Percentiles rank a stretch among this genome's conserved stretches.
phyloP scores from a whole-genome alignment of 2,888 invertebrate species.

The Ophonus ardosiacus region DNA sequence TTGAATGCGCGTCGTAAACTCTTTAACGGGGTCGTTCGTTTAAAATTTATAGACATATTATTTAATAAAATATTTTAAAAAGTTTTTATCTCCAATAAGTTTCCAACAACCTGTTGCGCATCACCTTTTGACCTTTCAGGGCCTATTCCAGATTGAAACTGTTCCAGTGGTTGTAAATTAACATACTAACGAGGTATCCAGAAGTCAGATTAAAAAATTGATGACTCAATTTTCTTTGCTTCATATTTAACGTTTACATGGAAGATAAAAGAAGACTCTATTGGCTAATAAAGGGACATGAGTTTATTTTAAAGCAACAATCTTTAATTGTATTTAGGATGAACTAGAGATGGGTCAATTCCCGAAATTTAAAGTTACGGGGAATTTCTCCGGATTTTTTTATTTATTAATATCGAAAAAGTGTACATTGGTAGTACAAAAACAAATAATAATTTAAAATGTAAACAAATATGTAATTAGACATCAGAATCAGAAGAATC shows the following conservation, averaged over 20 bases:
- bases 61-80: conserved; percentile 36
- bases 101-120: conserved; percentile 10
- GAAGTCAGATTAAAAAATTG: conserved; percentile 29
- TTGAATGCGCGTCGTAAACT: background rate
- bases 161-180: conserved; percentile 35
- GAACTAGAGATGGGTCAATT: too few relatives aligned
- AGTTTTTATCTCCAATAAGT: conserved; percentile 29
- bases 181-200: conserved; percentile 12
- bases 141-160: conserved; percentile 20
- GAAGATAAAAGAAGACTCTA: background rate
- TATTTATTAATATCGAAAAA: too few relatives aligned
- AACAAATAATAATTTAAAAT: too few relatives aligned
- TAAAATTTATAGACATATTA: conserved; percentile 1
- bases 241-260: conserved; percentile 13
- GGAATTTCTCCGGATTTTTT: too few relatives aligned
- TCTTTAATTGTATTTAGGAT: too few relatives aligned
- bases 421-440: too few relatives aligned
- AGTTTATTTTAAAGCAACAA: background rate
- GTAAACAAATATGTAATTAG: too few relatives aligned
- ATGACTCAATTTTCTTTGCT: conserved; percentile 35
- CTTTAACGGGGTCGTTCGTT: background rate
- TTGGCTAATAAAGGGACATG: background rate
- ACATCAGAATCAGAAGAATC: too few relatives aligned
- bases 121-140: conserved; percentile 33
- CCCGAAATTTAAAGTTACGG: too few relatives aligned